Base-by-base conservation (phyloP, 2,113 vertebrate species). In the Podiceps cristatus region DNA sequence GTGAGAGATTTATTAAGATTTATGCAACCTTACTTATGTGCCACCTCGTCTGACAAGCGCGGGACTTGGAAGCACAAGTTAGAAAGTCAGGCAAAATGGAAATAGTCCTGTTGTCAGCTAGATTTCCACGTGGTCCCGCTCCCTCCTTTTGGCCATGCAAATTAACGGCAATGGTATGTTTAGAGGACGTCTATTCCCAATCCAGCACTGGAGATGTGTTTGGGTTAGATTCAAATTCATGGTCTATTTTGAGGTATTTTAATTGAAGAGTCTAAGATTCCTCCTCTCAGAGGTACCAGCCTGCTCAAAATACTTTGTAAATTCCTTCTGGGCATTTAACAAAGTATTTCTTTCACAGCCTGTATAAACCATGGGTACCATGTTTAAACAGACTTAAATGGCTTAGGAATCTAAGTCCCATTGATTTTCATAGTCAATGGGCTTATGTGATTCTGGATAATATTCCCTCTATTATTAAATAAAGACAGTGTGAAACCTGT, bases 221-320 rank as follows among this genome's bases (percentile, higher is more conserved):
- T 93, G 88, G 60, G 62, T 92, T 93, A 73, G 50, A 92, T 80
- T 96, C 93, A 90, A 73, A 90, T 88, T 92, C 40, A 2, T 77
- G 59, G 28, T 88, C 92, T 97, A 88, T 93, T 97, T 94, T 95
- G 90, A 88, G 82, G 56, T 60, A 86, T 77, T 95, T 94, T 94
- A 97, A 95, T 95, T 93, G 95, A 92, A 80, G 78, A 80, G 55
- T 94, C 63, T 42, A 58, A 88, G 55, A 90, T 83, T 86, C 66
- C 56, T 85, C 73, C 80, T 94, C 95, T 96, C 89, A 85, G 80
- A 94, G 91, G 86, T 78, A 87, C 69, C 40, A 58, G 86, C 25
- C 73, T 78, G 50, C 62, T 91, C 23, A 3, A 91, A 96, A 96
- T 96, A 94, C 73, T 93, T 85, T 11, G n/a, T 75, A 53, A 93